Evolutionary conservation across 2,797 vertebrate species (phyloP).

Genomic region (Hydrophis major): DNA sequence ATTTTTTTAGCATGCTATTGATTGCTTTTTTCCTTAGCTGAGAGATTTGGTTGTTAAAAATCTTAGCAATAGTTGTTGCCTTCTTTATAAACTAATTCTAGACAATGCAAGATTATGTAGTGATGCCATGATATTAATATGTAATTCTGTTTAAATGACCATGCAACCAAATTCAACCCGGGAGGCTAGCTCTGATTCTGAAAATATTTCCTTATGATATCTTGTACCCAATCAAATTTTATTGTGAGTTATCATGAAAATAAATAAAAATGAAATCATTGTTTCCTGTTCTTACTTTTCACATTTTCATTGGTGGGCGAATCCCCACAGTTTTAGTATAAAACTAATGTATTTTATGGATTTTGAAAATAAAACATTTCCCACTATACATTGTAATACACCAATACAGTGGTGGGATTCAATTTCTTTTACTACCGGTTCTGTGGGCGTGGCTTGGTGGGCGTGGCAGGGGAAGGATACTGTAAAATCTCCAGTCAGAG

Average conservation of each 20-base stretch:
- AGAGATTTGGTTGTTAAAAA: not conserved
- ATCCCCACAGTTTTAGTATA: not conserved
- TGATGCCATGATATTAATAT: not conserved
- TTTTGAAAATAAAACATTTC: not conserved
- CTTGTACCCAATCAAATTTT: not conserved
- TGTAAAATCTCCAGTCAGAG: too few species aligned
- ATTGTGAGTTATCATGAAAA: not conserved
- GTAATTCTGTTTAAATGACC: too few species aligned
- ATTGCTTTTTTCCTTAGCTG: not conserved
- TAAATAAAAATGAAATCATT: not conserved
- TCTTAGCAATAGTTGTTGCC: too few species aligned
- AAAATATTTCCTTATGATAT: not conserved
- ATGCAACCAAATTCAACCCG: not conserved
- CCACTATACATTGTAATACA: not conserved
- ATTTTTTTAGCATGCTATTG: not conserved
- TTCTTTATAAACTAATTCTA: not conserved
- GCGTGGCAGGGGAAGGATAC: too few species aligned
- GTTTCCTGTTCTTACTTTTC: not conserved
- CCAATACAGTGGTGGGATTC: too few species aligned
- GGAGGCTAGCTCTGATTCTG: not conserved
- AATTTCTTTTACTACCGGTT: too few species aligned
- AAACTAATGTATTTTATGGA: not conserved
- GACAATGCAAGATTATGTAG: not conserved
- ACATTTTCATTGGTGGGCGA: not conserved
- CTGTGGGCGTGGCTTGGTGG: too few species aligned